Percentiles rank a stretch among this genome's conserved stretches.
phyloP scores from a whole-genome alignment of 2,113 vertebrate genomes.

The Turdus rufiventris region DNA sequence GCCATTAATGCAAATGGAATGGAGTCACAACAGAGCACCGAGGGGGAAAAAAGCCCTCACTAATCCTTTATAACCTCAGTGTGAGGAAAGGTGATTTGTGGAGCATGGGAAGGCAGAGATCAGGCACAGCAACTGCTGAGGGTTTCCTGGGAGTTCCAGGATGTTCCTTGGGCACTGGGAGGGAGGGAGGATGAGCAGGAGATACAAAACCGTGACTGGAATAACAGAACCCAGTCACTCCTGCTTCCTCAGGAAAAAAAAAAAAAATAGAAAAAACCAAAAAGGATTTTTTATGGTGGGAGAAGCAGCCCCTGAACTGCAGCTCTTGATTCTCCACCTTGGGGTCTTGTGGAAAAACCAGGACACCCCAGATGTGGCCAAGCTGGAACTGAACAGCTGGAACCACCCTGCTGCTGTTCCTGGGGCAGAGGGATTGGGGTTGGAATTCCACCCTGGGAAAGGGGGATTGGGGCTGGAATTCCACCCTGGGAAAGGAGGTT shows the following conservation, averaged over 20 bases:
- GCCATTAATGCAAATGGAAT: constrained; percentile 50
- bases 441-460: background rate
- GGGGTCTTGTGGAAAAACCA: background rate
- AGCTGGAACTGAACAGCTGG: background rate
- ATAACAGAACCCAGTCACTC: background rate
- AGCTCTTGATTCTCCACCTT: accelerated
- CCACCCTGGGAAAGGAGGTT: no score
- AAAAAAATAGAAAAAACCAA: no score
- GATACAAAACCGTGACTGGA: background rate
- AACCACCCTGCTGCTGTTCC: background rate
- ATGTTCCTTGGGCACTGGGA: background rate
- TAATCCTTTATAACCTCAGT: constrained; percentile 5
- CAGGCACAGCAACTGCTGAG: background rate
- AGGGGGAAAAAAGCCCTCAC: constrained; percentile 5
- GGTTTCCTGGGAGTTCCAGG: background rate
- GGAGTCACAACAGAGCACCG: background rate
- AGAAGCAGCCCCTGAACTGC: background rate
- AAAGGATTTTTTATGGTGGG: background rate
- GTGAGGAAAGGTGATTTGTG: background rate
- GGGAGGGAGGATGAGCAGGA: background rate
- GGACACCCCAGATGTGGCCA: background rate
- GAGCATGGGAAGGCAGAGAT: background rate
- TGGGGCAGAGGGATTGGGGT: background rate
- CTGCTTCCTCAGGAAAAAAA: background rate
- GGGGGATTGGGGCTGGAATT: background rate